These are phyloP conservation scores for Oedothorax gibbosus DNA, from an alignment of 1,140 invertebrate species.

Conservation along the genomic window DNA sequence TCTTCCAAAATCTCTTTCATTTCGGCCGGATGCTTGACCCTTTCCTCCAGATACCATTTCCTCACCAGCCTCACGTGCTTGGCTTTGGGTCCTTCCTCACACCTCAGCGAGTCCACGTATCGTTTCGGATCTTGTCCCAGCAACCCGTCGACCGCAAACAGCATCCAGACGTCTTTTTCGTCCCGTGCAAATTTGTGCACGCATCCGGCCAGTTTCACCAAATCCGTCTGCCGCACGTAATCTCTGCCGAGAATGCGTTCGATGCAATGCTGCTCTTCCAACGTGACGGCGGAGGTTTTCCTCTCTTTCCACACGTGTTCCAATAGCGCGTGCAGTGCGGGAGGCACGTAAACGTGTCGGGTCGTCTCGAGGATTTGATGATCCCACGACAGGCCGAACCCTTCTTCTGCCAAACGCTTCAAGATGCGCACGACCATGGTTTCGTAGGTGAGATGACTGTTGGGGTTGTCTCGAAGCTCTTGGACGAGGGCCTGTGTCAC, in stretches of 20 bases:
- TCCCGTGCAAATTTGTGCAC: background rate
- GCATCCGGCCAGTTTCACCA: background rate
- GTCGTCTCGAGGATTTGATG: background rate
- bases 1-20: too few species aligned
- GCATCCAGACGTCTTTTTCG: background rate
- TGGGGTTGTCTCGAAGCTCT: background rate
- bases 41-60: too few species aligned
- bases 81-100: too few species aligned
- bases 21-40: too few species aligned
- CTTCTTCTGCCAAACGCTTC: background rate
- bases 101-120: background rate
- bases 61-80: too few species aligned
- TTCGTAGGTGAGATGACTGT: background rate
- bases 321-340: background rate
- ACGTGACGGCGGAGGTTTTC: background rate
- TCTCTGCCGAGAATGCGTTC: background rate
- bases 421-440: background rate
- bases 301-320: background rate
- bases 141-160: background rate
- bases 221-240: background rate
- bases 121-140: background rate
- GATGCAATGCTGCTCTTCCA: constrained; percentile 5
- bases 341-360: background rate
- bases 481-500: background rate
- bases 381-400: background rate